These are phyloP conservation scores for Brachyistius frenatus DNA, from an alignment of 2,113 vertebrate species.

Conservation along the genomic window DNA sequence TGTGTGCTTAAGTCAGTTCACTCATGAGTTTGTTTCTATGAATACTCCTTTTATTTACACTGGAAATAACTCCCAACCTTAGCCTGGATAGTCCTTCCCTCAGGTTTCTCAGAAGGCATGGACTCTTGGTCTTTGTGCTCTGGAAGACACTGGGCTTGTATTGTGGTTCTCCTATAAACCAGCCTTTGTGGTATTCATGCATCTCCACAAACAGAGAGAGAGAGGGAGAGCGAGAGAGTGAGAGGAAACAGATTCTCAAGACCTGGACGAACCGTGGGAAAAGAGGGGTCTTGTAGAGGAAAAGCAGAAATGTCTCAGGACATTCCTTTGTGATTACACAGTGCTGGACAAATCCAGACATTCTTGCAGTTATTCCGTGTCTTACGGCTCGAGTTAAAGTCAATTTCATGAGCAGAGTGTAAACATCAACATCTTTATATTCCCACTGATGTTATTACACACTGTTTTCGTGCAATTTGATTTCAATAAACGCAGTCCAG, in stretches of 20 bases:
- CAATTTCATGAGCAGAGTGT: constrained; percentile 33
- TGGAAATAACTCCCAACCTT: constrained; percentile 48
- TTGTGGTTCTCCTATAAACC: constrained; percentile 69
- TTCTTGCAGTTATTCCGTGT: constrained; percentile 76
- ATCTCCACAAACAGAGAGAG: constrained; percentile 64
- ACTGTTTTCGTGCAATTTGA: not conserved
- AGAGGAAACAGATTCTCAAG: constrained; percentile 79
- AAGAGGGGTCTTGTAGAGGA: constrained; percentile 82
- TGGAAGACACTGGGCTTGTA: constrained; percentile 66
- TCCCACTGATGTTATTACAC: constrained; percentile 4
- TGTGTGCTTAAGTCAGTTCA: constrained; percentile 27
- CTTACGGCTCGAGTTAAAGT: constrained; percentile 60
- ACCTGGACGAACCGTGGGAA: constrained; percentile 83
- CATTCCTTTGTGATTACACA: constrained; percentile 88
- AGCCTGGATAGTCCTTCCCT: constrained; percentile 32
- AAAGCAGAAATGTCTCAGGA: constrained; percentile 85
- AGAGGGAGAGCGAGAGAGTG: constrained; percentile 33
- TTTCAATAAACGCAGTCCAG: constrained; percentile 23
- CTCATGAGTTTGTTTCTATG: constrained; percentile 36
- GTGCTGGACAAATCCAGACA: constrained; percentile 83
- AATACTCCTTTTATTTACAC: constrained; percentile 45
- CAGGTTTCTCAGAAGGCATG: constrained; percentile 51
- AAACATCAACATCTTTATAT: constrained; percentile 41
- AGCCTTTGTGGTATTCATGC: constrained; percentile 71
- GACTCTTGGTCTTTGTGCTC: constrained; percentile 63